Base-by-base conservation (phyloP, 2,888 invertebrate genomes). In the Lobophora halterata region DNA sequence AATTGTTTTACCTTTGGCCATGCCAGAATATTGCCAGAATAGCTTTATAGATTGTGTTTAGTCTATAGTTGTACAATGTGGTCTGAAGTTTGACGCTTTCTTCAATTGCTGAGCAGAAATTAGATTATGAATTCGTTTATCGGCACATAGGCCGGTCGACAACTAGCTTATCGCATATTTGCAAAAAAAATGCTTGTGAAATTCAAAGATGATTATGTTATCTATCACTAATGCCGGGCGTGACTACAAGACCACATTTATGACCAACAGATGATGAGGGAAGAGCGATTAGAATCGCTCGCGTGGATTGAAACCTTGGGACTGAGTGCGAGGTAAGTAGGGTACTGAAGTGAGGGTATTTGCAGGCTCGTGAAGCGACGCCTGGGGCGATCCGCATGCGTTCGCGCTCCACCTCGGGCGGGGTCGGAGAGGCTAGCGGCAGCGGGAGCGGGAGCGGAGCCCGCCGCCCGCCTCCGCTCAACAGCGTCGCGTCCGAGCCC, bases 401-500 rank as follows among this genome's bases (percentile, higher is more conserved):
- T 28, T 82, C 82, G 36, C 80, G 83, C 9, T 83, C 85, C 27
- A 60, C 76, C 44, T 81, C 85, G 26, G 60, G 78, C 52, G 74
- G 75, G 8, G 88, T 88, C 40, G 41, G 45, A 12, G 43, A 33
- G 41, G 32, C 3, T 47, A 40, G 49, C 25, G 39, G 37, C n/a
- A n/a, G 36, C 33, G 46, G 71, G 80, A 10, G 90, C 90, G 26
- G 71, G 91, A 19, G 90, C 91, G n/a, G 43, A 13, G 48, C 52
- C 24, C 77, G 78, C 35, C 77, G 76, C 21, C 85, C 80, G 43
- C 89, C 90, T 39, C 93, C 93, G 46, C 88, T 95, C 54, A 90
- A 91, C 57, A 90, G 93, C 56, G 92, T 94, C 25, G 91, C 91
- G 38, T 94, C 94, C 70, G 95, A 95, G 80, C 93, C 95, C 27